Evolutionary conservation across 1,140 invertebrate species (phyloP), one percentile per base, ranked within the genome.

Genomic region (Drosophila equinoxialis): DNA sequence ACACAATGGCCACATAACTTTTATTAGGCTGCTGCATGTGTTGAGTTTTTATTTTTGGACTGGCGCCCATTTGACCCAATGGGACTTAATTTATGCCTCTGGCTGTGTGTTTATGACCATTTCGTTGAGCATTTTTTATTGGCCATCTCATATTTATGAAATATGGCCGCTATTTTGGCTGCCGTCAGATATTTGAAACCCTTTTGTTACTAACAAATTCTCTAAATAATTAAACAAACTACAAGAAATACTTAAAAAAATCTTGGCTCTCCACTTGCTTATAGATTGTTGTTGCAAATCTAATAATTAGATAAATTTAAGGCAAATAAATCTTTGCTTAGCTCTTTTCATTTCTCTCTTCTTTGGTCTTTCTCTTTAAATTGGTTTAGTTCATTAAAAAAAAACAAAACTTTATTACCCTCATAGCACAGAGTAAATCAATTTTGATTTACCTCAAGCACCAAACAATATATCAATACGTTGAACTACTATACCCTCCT

Each of bases 391-490:
- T 79, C 76, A 89, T 83, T 86, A 89, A 77, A 89, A 89, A 89
- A 13, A 37, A 59, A 59, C 17, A 17, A 39, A 20, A 10, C 71
- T 79, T 79, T 67, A 87, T 87, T 87, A 83, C 65, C 59, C 54
- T 14, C 48, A 45, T 61, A 58, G 65, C 55, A 48, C 39, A 63
- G 20, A 74, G 74, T 69, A 89, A 86, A 86, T 86, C 84, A 89
- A 86, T 86, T 84, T 89, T 89, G 80, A 86, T 86, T 89, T 89
- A 86, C 84, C 78, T 54, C 62, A 33, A 74, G 61, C 60, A 69
- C 23, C 35, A 81, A 30, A 71, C 59, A 39, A 85, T 76, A 79
- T 58, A 85, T 79, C 65, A 79, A 76, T 81, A 39, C 8, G 37
- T n/a, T 39, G 37, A 39, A 39, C 37, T 13, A 39, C 37, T 11